Evolutionary conservation across 2,113 vertebrate genomes (phyloP).

Genomic region (Leucoraja erinaceus): DNA sequence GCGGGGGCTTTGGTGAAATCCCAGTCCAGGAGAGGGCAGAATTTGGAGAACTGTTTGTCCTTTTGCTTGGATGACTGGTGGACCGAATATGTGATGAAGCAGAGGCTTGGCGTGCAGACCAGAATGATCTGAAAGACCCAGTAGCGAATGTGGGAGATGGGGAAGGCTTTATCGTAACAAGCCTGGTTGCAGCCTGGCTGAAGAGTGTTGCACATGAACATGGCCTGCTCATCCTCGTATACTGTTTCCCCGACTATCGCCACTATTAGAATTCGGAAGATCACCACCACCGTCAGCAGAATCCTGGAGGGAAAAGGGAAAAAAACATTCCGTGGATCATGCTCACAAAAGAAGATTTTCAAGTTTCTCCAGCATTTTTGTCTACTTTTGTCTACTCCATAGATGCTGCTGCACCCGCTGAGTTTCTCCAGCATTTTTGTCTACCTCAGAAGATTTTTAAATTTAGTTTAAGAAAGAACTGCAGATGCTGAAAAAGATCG

Average conservation of each 20-base stretch:
- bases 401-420: no score
- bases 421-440: no score
- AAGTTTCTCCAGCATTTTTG: no score
- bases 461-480: no score
- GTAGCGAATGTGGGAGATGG: slow-evolving; percentile 85
- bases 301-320: slow-evolving; percentile 57
- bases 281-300: slow-evolving; percentile 81
- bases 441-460: no score
- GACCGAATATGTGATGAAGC: slow-evolving; percentile 84
- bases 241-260: slow-evolving; percentile 83
- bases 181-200: slow-evolving; percentile 84
- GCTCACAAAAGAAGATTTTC: not conserved
- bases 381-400: no score
- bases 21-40: slow-evolving; percentile 66
- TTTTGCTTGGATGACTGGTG: slow-evolving; percentile 79
- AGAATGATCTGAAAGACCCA: slow-evolving; percentile 89
- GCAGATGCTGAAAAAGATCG: no score
- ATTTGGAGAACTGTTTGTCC: slow-evolving; percentile 68
- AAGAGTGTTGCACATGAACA: slow-evolving; percentile 84
- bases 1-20: slow-evolving; percentile 52
- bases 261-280: slow-evolving; percentile 83
- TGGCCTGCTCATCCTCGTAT: slow-evolving; percentile 82
- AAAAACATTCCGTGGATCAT: no score
- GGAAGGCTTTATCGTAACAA: slow-evolving; percentile 81
- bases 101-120: slow-evolving; percentile 82